phyloP scores from a whole-genome alignment of 2,888 invertebrate species.

The Machimus rusticus region DNA sequence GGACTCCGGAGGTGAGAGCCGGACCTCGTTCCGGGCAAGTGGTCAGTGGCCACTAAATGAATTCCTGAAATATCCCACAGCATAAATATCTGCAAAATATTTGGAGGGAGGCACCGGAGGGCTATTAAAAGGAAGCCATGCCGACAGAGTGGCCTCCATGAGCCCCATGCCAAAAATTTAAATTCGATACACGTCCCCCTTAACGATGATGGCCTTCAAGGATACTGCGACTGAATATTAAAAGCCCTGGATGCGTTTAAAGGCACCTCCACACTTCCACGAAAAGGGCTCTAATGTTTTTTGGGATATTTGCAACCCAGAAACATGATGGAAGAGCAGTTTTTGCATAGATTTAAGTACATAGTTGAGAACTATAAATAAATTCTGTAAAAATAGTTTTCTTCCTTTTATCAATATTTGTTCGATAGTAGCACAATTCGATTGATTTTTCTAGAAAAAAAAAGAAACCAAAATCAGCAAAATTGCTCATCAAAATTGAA shows the following conservation, averaged over 20 bases:
- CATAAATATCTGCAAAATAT: constrained; percentile 29
- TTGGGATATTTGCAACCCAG: background rate
- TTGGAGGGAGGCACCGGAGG: background rate
- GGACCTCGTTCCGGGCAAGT: background rate
- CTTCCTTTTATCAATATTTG: background rate
- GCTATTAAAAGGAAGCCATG: background rate
- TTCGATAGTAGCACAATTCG: background rate
- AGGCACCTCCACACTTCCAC: background rate
- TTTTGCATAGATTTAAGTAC: background rate
- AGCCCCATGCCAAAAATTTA: background rate
- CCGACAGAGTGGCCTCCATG: background rate
- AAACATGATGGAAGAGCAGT: background rate
- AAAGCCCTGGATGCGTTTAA: background rate
- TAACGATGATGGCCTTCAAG: constrained; percentile 15
- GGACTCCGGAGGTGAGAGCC: background rate
- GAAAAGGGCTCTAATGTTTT: background rate
- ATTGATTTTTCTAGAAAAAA: background rate
- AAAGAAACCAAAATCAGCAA: background rate
- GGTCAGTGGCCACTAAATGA: constrained; percentile 31
- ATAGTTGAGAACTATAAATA: background rate
- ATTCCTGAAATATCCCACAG: constrained; percentile 23
- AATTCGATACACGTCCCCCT: constrained; percentile 12
- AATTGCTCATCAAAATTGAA: background rate
- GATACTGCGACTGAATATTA: constrained; percentile 4
- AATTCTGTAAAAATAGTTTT: background rate